Base-by-base conservation (phyloP, 2,888 invertebrate species). In the Tromatobia lineatoria region DNA sequence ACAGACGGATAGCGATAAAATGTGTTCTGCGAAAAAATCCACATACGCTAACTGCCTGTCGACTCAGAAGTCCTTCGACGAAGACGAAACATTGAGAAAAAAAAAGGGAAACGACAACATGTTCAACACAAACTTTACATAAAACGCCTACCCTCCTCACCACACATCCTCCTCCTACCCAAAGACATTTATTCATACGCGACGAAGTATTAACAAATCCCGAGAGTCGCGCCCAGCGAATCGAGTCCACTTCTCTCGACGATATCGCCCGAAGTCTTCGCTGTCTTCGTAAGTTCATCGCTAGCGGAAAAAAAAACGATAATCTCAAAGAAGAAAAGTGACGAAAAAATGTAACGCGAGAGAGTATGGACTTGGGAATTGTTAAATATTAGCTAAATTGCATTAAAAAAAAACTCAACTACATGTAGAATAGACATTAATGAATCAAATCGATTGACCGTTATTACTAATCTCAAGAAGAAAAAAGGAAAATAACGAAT, bases 351-450 rank as follows among this genome's bases (percentile, higher is more conserved):
- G 10, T 29, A 77, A 73, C 64, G 75, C 59, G 73, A 67, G 59
- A 70, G 25, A 71, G 59, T 69, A 83, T 42, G 78, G 71, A 84
- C 80, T 79, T 82, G 83, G 89, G 90, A 91, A 88, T 89, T 90
- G 89, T 90, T 87, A 82, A 86, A 82, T 87, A 85, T 85, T 88
- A 86, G 86, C 80, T 85, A 83, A 87, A 87, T 85, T 87, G 83
- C 83, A 87, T 85, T 64, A 64, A 64, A 64, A 87, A 89, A 86
- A 88, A 89, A 86, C 86, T 87, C 88, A 87, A 88, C 88, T 85
- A 89, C 89, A 89, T 87, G 89, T 90, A 91, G 90, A 90, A 88
- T 90, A 91, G 89, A 88, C 89, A 91, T 88, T 90, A 89, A 91
- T 86, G 88, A 91, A 90, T 90, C 88, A 91, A 92, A 90, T 90